Evolutionary conservation across 2,888 invertebrate species (phyloP), one percentile per base, ranked within the genome.

Genomic region (Ectemnius lituratus): DNA sequence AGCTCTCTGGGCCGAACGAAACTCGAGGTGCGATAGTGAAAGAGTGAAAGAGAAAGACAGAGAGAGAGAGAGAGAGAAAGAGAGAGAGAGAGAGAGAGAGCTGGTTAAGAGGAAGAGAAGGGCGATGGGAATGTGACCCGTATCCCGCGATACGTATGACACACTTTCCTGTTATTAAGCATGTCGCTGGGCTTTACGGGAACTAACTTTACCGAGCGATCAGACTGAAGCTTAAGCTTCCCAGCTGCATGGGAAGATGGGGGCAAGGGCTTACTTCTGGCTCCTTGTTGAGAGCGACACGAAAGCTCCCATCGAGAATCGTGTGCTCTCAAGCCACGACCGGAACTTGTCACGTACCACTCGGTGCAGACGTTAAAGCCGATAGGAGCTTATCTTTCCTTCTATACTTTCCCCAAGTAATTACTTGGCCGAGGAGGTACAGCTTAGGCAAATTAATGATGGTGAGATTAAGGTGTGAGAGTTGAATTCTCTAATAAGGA

Each of bases 101-200:
- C 57, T 71, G 61, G 72, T 73, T 80, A 76, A 78, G 68, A 80
- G 58, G 49, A 66, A 23, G 23, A 23, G 23, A 23, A 23, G 67
- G 70, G 65, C 66, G 37, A 47, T 16, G 63, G 78, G 67, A 76
- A 73, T 74, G 70, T 59, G 74, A 73, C 76, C 78, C 69, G 60
- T 76, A 73, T 80, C 68, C 47, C 59, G 60, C 18, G n/a, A 47
- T 62, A 64, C 67, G 62, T 76, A 70, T 73, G 79, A 75, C 78
- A 73, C 60, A 76, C 59, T 79, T 71, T 59, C 70, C 37, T 37
- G 56, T 61, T 73, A 76, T 73, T 76, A 80, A 78, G 57, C 63
- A 67, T 65, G 61, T 64, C 68, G 23, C 27, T 58, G 70, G 37
- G 27, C 61, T 62, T 76, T 70, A 57, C 58, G 73, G 56, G 63